phyloP scores from a whole-genome alignment of 1,140 invertebrate species.

The Bombus consobrinus region DNA sequence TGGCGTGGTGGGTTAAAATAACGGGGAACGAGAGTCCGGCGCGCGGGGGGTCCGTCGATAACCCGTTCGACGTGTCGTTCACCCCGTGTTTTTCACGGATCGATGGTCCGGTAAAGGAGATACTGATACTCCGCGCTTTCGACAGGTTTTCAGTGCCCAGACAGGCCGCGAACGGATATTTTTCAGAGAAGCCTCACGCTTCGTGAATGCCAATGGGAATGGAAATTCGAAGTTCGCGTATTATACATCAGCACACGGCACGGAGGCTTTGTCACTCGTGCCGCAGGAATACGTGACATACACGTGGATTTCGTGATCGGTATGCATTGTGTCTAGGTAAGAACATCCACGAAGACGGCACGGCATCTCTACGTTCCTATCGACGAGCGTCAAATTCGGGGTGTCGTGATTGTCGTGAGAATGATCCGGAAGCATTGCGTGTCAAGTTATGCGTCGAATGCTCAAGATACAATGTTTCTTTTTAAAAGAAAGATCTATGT shows the following conservation, averaged over 20 bases:
- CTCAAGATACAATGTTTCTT: too few relatives aligned
- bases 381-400: neutral
- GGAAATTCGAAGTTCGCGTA: conserved; percentile 49
- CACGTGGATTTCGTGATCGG: conserved; percentile 19
- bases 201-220: conserved; percentile 47
- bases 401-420: neutral
- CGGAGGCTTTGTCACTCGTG: conserved; percentile 30
- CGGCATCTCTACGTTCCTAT: neutral
- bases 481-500: too few relatives aligned
- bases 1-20: neutral
- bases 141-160: conserved; percentile 39
- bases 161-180: conserved; percentile 48
- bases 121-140: conserved; percentile 41
- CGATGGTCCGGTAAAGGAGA: conserved; percentile 48
- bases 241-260: conserved; percentile 23
- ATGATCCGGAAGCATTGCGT: too few relatives aligned
- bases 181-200: conserved; percentile 42
- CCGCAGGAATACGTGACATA: conserved; percentile 8
- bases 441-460: neutral
- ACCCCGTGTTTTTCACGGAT: conserved; percentile 49
- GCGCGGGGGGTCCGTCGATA: neutral
- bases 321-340: conserved; percentile 22
- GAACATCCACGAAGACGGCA: conserved; percentile 18
- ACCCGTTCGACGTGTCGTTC: conserved; percentile 45
- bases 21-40: neutral